Evolutionary conservation across 2,797 vertebrate genomes (phyloP), one percentile per base, ranked within the genome.

Genomic region (Pempheris klunzingeri): DNA sequence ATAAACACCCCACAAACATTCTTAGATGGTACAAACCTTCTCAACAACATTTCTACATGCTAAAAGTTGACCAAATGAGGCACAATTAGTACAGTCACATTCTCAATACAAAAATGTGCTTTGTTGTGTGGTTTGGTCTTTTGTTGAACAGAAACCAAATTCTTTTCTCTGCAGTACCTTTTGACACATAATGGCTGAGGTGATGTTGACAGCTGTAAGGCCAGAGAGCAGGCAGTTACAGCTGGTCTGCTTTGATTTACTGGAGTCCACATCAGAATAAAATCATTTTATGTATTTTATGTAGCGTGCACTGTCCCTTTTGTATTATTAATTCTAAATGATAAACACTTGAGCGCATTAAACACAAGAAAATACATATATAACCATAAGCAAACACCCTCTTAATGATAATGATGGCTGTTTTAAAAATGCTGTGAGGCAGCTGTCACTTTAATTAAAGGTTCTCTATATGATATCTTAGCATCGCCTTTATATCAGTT

Each of bases 111-210:
- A 47, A 71, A 52, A 57, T 65, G 57, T 39, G 38, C 50, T 76
- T 78, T 84, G 63, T 71, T 80, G 65, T 67, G 52, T 41, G 12
- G 17, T 50, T 75, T 1, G 28, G 38, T 8, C 71, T 53, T 82
- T 77, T 86, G 75, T 81, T 81, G 38, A 41, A 38, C 55, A 67
- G 20, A 41, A 43, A 71, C 46, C 9, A 39, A 26, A 14, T 38
- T 78, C 4, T 77, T 74, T 59, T 83, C 59, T 67, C 20, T 71
- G 46, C 4, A 53, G n/a, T 57, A 70, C 39, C 32, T 74, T 71
- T 62, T 73, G 52, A 61, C 54, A 63, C 46, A 49, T 15, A 26
- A 17, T 47, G 20, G 41, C 20, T 59, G 32, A 63, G 59, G 52
- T 38, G 32, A 74, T 46, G 46, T 30, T n/a, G 30, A 68, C 11